Base-by-base conservation (phyloP, 2,888 invertebrate species). In the Slavum lentiscoides region DNA sequence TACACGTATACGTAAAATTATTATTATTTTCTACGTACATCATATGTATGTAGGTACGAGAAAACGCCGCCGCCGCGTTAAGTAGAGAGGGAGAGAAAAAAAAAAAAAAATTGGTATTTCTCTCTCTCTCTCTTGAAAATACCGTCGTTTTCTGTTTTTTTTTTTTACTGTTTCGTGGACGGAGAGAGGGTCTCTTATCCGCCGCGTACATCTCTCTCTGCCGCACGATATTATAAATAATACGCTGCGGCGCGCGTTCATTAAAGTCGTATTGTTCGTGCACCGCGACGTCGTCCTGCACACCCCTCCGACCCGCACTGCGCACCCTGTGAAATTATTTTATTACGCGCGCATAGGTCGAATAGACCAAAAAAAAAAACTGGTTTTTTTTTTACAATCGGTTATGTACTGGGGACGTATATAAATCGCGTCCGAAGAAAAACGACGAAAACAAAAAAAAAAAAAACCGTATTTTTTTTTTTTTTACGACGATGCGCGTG, bases 241-340 rank as follows among this genome's bases (percentile, higher is more conserved):
- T 23, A 58, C 37, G 11, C 21, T n/a, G n/a, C n/a, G n/a, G 17
- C 55, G 30, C 39, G 2, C 43, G 43, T 59, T 72, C 80, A 58
- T 80, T 72, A 72, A 64, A 72, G 55, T 80, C 39, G 37, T 80
- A 80, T 80, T 80, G 80, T 80, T 62, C 61, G 49, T 53, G 62
- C 64, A 39, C 74, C 53, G 21, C 74, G 74, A 43, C 39, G 66
- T 58, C 39, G 21, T 39, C 49, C n/a, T n/a, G n/a, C n/a, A n/a
- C n/a, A n/a, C n/a, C n/a, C n/a, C 62, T 3, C 30, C 53, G 17
- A 55, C 61, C 43, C 49, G 19, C 39, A 17, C 11, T 9, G 43
- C 2, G 39, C 43, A 13, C 21, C 15, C 6, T 43, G 21, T 19
- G 67, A 13, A 30, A 49, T 74, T 62, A 30, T 64, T 55, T 74